A percentile compares a stretch with the other conserved stretches of the same genome.
Evolutionary conservation across 1,140 invertebrate genomes (phyloP).

Genomic region (Bombus sibiricus): DNA sequence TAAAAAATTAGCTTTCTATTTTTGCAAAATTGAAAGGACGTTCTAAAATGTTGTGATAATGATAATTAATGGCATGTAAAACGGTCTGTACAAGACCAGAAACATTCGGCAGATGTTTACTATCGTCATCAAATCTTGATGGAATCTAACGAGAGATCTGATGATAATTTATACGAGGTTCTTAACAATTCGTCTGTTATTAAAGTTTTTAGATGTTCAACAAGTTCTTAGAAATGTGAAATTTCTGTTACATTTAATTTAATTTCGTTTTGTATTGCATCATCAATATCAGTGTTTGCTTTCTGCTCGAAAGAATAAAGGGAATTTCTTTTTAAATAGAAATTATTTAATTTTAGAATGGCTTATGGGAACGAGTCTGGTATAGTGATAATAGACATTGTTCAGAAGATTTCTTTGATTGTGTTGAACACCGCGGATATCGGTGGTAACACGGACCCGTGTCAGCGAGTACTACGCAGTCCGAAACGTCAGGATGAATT

Average conservation of each 20-base stretch:
- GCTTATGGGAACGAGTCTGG: slow-evolving; percentile 98
- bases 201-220: no score
- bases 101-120: not conserved
- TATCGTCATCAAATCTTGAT: not conserved
- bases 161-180: no score
- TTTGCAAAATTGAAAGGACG: no score
- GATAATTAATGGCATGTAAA: not conserved
- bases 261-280: not conserved
- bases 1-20: no score
- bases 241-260: not conserved
- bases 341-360: slow-evolving; percentile 86
- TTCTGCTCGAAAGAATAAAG: not conserved
- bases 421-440: slow-evolving; percentile 93
- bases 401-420: slow-evolving; percentile 94
- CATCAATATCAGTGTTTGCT: no score
- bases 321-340: not conserved
- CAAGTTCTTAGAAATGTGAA: no score
- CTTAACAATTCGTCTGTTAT: no score
- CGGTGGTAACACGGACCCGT: slow-evolving; percentile 94
- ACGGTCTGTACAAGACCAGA: no score
- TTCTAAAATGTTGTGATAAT: not conserved
- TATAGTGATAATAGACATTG: slow-evolving; percentile 96
- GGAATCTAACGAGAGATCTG: no score
- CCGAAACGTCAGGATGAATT: slow-evolving; percentile 87
- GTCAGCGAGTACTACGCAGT: slow-evolving; percentile 92